These are phyloP conservation scores for Drosophila prostipennis DNA, from an alignment of 2,888 invertebrate species.

Conservation along the genomic window DNA sequence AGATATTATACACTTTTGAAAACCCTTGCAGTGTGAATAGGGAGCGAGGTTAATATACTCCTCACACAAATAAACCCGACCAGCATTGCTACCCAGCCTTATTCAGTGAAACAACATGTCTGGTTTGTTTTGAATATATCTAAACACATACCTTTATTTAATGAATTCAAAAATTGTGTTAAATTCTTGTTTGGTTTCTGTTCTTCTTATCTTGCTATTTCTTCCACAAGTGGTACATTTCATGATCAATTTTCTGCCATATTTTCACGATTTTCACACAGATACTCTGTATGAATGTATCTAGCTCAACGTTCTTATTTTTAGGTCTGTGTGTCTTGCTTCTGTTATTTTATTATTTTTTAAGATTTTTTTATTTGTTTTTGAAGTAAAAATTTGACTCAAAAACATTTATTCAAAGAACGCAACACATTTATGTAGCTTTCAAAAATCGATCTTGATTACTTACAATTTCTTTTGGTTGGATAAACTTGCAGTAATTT, in stretches of 20 bases:
- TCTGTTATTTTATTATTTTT: slow-evolving; percentile 46
- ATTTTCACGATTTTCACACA: slow-evolving; percentile 52
- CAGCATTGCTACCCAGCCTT: too few relatives aligned
- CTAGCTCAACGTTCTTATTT: slow-evolving; percentile 17
- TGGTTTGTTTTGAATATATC: slow-evolving; percentile 78
- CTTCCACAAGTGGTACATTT: slow-evolving; percentile 61
- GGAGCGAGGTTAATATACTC: slow-evolving; percentile 1
- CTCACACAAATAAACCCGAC: background rate
- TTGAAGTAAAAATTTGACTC: slow-evolving; percentile 75
- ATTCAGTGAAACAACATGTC: slow-evolving; percentile 14
- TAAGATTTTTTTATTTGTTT: slow-evolving; percentile 42
- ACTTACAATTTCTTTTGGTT: slow-evolving; percentile 53
- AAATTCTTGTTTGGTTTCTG: slow-evolving; percentile 70
- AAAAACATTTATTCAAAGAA: slow-evolving; percentile 76
- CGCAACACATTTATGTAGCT: slow-evolving; percentile 68
- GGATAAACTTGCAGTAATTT: slow-evolving; percentile 58
- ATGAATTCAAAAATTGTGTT: slow-evolving; percentile 82
- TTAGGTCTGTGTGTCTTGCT: slow-evolving; percentile 40
- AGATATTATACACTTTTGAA: background rate
- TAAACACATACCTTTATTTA: slow-evolving; percentile 84
- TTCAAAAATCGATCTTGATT: slow-evolving; percentile 45
- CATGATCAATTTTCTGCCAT: slow-evolving; percentile 36
- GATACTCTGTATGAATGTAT: slow-evolving; percentile 36
- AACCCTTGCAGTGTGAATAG: background rate
- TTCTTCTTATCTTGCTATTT: slow-evolving; percentile 41